Evolutionary conservation across 2,888 invertebrate species (phyloP), one percentile per base, ranked within the genome.

Genomic region (Hypomecis punctinalis): DNA sequence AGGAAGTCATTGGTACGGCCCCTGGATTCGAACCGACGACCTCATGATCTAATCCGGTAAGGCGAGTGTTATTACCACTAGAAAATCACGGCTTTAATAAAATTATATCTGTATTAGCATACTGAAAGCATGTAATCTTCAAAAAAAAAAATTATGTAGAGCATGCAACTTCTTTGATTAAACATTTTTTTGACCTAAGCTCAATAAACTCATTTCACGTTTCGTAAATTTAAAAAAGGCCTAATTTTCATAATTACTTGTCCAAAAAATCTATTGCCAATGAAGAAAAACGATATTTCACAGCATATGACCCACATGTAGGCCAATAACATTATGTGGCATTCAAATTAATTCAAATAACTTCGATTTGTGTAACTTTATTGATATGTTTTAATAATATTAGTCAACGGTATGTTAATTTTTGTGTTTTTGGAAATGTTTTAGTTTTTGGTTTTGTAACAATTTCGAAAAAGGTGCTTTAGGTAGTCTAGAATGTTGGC

Each of bases 321-420:
- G 63, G 69, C 42, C 59, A 67, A 65, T 61, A 57, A 58, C 35
- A 48, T 46, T 23, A 23, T 8, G 60, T 62, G 66, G 67, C 49
- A 65, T 62, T 57, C 55, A 64, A 69, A 66, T 62, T 69, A 53
- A 67, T 64, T 60, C 51, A 64, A 61, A 64, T 54, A 57, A 39
- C 51, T 55, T 64, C 11, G 39, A 10, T 5, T 69, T 61, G 40
- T 45, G 62, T 36, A 64, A 69, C 60, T 45, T 47, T 51, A 11
- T 53, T 37, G 51, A 65, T 51, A 13, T 39, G 10, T 48, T 40
- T 49, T 33, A 11, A 9, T n/a, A n/a, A n/a, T n/a, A 46, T 58
- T 53, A 54, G 54, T 48, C 45, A 63, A 63, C 55, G 33, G 40
- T 59, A 60, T 55, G 59, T 33, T 45, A 64, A 64, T 64, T 51